A percentile compares a stretch with the other conserved stretches of the same genome.
Conservation (phyloP, 2,888 invertebrate genomes). For the Patella caerulea region DNA sequence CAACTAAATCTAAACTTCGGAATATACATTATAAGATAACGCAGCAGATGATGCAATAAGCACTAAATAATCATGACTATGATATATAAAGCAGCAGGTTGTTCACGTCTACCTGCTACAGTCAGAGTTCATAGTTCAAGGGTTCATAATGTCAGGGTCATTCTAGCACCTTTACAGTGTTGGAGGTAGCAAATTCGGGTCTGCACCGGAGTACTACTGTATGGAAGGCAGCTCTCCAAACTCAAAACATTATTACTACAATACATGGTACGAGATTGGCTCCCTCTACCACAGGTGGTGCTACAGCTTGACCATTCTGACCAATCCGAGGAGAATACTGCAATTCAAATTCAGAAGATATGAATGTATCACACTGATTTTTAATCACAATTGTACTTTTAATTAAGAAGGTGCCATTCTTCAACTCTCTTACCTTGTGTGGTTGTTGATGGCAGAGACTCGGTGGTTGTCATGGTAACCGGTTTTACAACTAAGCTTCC, state of each 20-base stretch:
- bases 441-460: background rate
- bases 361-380: too few species aligned
- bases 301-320: slow-evolving; percentile 64
- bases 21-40: too few species aligned
- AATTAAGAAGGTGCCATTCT: too few species aligned
- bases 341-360: slow-evolving; percentile 27
- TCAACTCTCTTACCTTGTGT: background rate
- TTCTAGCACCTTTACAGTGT: slow-evolving; percentile 39
- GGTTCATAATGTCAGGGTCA: background rate
- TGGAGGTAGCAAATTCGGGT: slow-evolving; percentile 38
- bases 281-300: slow-evolving; percentile 60
- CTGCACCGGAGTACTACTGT: slow-evolving; percentile 37
- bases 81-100: background rate
- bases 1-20: too few species aligned
- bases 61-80: background rate
- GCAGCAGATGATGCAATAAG: background rate
- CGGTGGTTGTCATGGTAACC: slow-evolving; percentile 9
- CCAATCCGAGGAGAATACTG: slow-evolving; percentile 52
- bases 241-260: slow-evolving; percentile 50
- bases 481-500: background rate
- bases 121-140: slow-evolving; percentile 2
- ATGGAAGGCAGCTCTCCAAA: slow-evolving; percentile 35
- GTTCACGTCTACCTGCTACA: slow-evolving; percentile 6
- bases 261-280: slow-evolving; percentile 55
- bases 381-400: too few species aligned